Percentiles rank a stretch among this genome's conserved stretches.
Conservation (phyloP, 2,113 vertebrate genomes). For the Bothrops jararaca region DNA sequence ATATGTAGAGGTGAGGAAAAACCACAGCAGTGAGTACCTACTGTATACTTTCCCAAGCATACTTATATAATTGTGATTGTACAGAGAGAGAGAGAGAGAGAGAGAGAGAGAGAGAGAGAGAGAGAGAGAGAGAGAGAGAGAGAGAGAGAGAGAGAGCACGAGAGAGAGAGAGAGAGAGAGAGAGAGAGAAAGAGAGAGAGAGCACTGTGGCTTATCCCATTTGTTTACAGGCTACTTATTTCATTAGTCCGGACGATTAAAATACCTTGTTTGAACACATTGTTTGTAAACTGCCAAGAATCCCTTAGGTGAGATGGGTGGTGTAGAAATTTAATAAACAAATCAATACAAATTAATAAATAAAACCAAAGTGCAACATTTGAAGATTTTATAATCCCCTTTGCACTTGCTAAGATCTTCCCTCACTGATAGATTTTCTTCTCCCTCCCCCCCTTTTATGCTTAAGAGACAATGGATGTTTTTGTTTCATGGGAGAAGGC, state of each 20-base stretch:
- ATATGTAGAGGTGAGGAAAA: not conserved
- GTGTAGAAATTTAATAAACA: too few relatives aligned
- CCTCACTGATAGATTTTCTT: not conserved
- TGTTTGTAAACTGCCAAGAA: not conserved
- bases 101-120: too few relatives aligned
- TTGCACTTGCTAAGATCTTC: not conserved
- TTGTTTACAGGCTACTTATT: not conserved
- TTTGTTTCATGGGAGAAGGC: not conserved
- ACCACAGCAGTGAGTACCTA: not conserved
- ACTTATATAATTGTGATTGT: not conserved
- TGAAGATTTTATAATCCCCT: not conserved
- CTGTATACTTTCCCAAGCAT: not conserved
- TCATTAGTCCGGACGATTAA: not conserved
- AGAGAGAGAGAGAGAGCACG: too few relatives aligned
- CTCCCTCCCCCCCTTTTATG: accelerated
- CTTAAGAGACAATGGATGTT: not conserved
- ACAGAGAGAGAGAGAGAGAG: too few relatives aligned
- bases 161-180: too few relatives aligned
- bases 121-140: too few relatives aligned
- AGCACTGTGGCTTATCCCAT: not conserved
- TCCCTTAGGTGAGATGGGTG: too few relatives aligned
- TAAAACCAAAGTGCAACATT: not conserved
- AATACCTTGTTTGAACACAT: not conserved
- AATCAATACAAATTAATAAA: too few relatives aligned
- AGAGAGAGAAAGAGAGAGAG: too few relatives aligned